Percentiles rank a stretch among this genome's conserved stretches.
These are phyloP conservation scores for Pheosia tremula DNA, from an alignment of 2,888 invertebrate genomes.

Conservation along the genomic window DNA sequence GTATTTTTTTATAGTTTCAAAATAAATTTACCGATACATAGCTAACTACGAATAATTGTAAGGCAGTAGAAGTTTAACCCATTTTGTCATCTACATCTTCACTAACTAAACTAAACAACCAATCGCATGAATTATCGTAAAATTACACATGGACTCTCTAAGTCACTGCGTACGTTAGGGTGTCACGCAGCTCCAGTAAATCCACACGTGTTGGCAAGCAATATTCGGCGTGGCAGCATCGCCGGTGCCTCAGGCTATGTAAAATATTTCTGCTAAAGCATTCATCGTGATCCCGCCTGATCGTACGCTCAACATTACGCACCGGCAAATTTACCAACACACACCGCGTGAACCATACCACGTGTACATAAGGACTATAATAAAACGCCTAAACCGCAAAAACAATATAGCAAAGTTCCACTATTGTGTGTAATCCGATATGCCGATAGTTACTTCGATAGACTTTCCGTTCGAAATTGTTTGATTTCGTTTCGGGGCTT, in stretches of 20 bases:
- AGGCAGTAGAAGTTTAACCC: no score
- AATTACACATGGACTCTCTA: conserved; percentile 18
- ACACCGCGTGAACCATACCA: conserved; percentile 43
- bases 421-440: conserved; percentile 77
- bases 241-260: conserved; percentile 77
- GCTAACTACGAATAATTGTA: no score
- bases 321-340: conserved; percentile 52
- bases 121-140: not conserved
- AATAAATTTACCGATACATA: no score
- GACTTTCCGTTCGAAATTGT: conserved; percentile 69
- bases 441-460: conserved; percentile 70
- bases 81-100: no score
- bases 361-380: conserved; percentile 48
- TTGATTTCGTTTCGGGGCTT: conserved; percentile 65
- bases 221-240: conserved; percentile 73
- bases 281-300: conserved; percentile 81
- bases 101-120: not conserved
- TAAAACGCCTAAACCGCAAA: conserved; percentile 25
- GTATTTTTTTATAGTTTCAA: no score
- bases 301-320: conserved; percentile 70
- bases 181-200: conserved; percentile 54
- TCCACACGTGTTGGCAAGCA: conserved; percentile 77
- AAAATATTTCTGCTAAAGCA: conserved; percentile 84
- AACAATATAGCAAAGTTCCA: conserved; percentile 56
- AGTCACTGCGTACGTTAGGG: conserved; percentile 24